These are phyloP conservation scores for Coleophora deauratella DNA, from an alignment of 2,888 invertebrate genomes.

Conservation along the genomic window DNA sequence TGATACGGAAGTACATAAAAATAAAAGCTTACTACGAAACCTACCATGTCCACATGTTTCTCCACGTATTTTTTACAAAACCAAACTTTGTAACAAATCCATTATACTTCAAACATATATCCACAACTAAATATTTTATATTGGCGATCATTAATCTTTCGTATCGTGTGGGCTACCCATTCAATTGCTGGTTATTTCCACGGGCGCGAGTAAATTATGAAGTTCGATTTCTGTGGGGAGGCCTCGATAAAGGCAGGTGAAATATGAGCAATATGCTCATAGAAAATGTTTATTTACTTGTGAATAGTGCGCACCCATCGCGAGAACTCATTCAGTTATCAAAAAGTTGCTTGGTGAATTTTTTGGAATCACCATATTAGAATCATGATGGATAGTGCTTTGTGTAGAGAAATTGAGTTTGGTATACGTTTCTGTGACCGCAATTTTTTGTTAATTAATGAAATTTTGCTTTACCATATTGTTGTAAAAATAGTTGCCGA, in stretches of 20 bases:
- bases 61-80: too few relatives aligned
- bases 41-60: too few relatives aligned
- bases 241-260: constrained; percentile 17
- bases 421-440: too few relatives aligned
- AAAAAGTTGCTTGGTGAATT: constrained; percentile 1
- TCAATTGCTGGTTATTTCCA: constrained; percentile 44
- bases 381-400: too few relatives aligned
- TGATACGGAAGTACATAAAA: too few relatives aligned
- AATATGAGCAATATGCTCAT: constrained; percentile 20
- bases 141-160: constrained; percentile 47
- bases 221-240: constrained; percentile 23
- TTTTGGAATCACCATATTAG: too few relatives aligned
- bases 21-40: too few relatives aligned
- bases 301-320: constrained; percentile 21
- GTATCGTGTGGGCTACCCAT: constrained; percentile 33
- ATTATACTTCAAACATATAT: constrained; percentile 20
- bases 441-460: too few relatives aligned
- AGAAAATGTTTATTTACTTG: constrained; percentile 28
- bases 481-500: too few relatives aligned
- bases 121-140: constrained; percentile 31
- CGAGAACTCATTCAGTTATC: constrained; percentile 13
- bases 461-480: too few relatives aligned
- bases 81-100: too few relatives aligned
- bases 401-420: too few relatives aligned
- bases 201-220: constrained; percentile 31